phyloP scores from a whole-genome alignment of 2,797 vertebrate species.

The Fundulus diaphanus region DNA sequence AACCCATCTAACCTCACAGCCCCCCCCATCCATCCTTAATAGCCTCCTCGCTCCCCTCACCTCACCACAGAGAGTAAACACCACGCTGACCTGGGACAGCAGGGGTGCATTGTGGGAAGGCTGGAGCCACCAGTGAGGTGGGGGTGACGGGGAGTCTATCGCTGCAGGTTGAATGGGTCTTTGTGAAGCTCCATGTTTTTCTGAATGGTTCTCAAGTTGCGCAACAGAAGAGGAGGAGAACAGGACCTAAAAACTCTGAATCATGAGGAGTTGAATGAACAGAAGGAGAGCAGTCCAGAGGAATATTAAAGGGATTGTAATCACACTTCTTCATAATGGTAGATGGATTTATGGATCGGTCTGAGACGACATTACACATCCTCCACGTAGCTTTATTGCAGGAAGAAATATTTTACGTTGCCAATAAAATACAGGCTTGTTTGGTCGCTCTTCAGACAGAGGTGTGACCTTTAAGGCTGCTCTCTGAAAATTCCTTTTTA shows the following conservation, averaged over 20 bases:
- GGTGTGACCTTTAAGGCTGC: neutral
- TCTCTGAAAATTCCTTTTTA: neutral
- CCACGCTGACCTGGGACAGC: constrained; percentile 34
- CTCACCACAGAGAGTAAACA: constrained; percentile 69
- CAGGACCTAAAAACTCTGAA: neutral
- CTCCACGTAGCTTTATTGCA: too few species aligned
- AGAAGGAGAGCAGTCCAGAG: neutral
- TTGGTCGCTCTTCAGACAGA: neutral
- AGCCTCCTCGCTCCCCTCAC: constrained; percentile 29
- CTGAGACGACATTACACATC: neutral
- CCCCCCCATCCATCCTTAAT: constrained; percentile 37
- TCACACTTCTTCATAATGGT: neutral
- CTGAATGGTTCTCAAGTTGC: constrained; percentile 16
- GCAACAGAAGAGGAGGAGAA: neutral
- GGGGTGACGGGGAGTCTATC: constrained; percentile 17
- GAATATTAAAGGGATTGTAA: neutral
- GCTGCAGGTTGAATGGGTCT: constrained; percentile 28
- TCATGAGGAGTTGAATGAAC: neutral
- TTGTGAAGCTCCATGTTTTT: constrained; percentile 21
- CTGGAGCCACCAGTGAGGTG: constrained; percentile 40
- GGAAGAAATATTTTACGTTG: neutral
- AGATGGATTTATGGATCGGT: neutral
- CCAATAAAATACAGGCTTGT: neutral
- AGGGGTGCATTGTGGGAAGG: constrained; percentile 55
- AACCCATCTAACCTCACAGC: constrained; percentile 39